Evolutionary conservation across 2,113 vertebrate genomes (phyloP).

Genomic region (Lampris megalopsis): DNA sequence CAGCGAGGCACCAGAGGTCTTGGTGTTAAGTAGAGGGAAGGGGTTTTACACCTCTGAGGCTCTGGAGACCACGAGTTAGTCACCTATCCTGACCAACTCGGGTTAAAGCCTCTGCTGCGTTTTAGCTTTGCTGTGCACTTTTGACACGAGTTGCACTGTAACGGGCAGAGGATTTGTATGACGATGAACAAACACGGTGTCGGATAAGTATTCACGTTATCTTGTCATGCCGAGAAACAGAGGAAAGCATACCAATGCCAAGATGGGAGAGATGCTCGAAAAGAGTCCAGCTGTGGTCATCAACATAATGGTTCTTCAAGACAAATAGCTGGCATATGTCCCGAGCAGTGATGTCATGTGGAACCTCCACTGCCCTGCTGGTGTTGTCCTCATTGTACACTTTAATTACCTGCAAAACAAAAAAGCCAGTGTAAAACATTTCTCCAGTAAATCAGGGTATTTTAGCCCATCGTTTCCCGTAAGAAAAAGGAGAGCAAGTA

Average conservation of each 20-base stretch:
- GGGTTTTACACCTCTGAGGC: too few relatives aligned
- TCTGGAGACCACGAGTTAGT: too few relatives aligned
- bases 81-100: too few relatives aligned
- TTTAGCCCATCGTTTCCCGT: background rate
- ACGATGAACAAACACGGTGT: background rate
- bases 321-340: slow-evolving; percentile 95
- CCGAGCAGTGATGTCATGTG: slow-evolving; percentile 90
- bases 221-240: background rate
- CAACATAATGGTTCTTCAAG: slow-evolving; percentile 92
- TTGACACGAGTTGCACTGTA: too few relatives aligned
- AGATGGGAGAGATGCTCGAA: slow-evolving; percentile 89
- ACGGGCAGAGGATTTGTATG: too few relatives aligned
- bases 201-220: background rate
- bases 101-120: too few relatives aligned
- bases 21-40: too few relatives aligned
- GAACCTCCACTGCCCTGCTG: slow-evolving; percentile 93
- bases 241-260: slow-evolving; percentile 85
- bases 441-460: background rate
- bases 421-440: background rate
- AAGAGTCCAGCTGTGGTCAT: slow-evolving; percentile 96
- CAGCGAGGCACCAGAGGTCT: too few relatives aligned
- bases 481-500: background rate
- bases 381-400: slow-evolving; percentile 95
- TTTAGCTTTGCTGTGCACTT: too few relatives aligned
- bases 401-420: slow-evolving; percentile 91